Percentiles rank a stretch among this genome's conserved stretches.
Evolutionary conservation across 2,888 invertebrate species (phyloP).

Genomic region (Seira ritae): DNA sequence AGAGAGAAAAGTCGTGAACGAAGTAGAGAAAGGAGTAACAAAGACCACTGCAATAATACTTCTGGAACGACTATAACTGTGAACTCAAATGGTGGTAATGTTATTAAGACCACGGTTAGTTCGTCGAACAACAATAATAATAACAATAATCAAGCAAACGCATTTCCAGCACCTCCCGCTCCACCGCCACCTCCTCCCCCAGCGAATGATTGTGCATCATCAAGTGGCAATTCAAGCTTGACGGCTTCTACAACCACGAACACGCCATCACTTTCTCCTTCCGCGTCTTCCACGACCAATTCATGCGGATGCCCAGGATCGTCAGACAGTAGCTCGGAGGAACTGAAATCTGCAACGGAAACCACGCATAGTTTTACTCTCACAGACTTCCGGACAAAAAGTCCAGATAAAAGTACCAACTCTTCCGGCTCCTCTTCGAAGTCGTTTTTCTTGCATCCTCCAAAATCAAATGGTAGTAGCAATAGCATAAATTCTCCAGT

Average conservation of each 20-base stretch:
- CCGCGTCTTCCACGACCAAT: conserved; percentile 61
- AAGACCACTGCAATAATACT: conserved; percentile 39
- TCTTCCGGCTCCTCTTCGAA: conserved; percentile 55
- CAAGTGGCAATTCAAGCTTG: conserved; percentile 72
- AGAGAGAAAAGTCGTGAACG: conserved; percentile 45
- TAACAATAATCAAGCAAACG: conserved; percentile 38
- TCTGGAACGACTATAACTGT: conserved; percentile 52
- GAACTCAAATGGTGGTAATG: conserved; percentile 55
- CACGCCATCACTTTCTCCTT: conserved; percentile 70
- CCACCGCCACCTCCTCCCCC: conserved; percentile 38
- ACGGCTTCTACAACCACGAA: conserved; percentile 63
- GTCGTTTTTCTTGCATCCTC: conserved; percentile 72
- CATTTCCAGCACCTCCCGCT: conserved; percentile 18
- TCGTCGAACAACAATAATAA: conserved; percentile 47
- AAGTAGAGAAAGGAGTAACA: conserved; percentile 47
- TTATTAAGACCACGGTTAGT: conserved; percentile 61
- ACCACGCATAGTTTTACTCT: conserved; percentile 65
- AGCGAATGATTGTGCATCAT: conserved; percentile 65
- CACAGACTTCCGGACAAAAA: conserved; percentile 52
- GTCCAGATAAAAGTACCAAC: conserved; percentile 35
- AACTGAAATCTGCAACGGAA: conserved; percentile 61
- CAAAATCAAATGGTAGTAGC: conserved; percentile 55
- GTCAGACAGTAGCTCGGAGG: conserved; percentile 60
- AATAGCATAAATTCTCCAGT: conserved; percentile 28
- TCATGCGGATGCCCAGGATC: conserved; percentile 67